Evolutionary conservation across 2,113 vertebrate species (phyloP).

Genomic region (Oryzias melastigma): DNA sequence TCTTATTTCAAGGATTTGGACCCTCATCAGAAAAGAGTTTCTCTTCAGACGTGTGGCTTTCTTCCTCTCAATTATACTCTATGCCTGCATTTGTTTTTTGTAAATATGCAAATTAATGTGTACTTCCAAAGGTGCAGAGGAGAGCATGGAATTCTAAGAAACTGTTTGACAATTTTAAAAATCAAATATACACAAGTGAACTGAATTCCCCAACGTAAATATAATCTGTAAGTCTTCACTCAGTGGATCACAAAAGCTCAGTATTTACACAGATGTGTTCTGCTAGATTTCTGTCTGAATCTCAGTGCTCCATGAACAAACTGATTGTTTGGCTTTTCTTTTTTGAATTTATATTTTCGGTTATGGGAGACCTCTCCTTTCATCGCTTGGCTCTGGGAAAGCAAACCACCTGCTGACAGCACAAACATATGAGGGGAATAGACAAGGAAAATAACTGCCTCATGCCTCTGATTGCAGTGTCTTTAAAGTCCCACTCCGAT

Average conservation of each 20-base stretch:
- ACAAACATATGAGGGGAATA: constrained; percentile 22
- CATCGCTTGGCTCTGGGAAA: constrained; percentile 45
- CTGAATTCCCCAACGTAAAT: constrained; percentile 14
- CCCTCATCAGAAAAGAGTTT: constrained; percentile 55
- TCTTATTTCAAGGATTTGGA: constrained; percentile 44
- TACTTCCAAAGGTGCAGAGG: background rate
- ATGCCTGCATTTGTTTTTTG: constrained; percentile 3
- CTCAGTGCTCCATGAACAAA: constrained; percentile 26
- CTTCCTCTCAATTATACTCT: constrained; percentile 42
- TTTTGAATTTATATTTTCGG: constrained; percentile 25
- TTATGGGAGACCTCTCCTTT: constrained; percentile 29
- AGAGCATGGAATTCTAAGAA: background rate
- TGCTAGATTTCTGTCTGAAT: constrained; percentile 26
- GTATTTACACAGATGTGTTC: constrained; percentile 26
- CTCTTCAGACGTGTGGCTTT: constrained; percentile 55
- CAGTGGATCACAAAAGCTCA: constrained; percentile 5
- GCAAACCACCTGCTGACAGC: constrained; percentile 44
- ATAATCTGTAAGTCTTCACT: constrained; percentile 9
- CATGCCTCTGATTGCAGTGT: background rate
- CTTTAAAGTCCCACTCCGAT: too few relatives aligned
- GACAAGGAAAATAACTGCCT: constrained; percentile 25
- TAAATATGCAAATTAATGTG: constrained; percentile 4
- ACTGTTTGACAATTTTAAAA: background rate
- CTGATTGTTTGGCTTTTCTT: constrained; percentile 19
- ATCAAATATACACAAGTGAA: constrained; percentile 14